Evolutionary conservation across 2,797 vertebrate genomes (phyloP), one percentile per base, ranked within the genome.

Genomic region (Enteromius viviparus): DNA sequence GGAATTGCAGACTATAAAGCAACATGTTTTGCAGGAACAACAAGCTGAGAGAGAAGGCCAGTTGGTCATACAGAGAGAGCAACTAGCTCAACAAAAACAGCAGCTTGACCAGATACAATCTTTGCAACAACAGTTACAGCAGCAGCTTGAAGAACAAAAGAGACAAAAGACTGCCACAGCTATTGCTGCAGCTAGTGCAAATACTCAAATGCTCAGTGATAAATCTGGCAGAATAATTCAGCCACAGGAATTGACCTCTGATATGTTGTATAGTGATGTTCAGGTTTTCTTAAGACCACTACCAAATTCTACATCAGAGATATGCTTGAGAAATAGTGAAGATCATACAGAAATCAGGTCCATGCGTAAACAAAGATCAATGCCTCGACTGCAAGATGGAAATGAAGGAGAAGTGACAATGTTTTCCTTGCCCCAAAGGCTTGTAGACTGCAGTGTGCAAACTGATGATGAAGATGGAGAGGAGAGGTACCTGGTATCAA

Each of bases 41-140:
- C 98, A 99, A 88, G 96, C 96, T 8, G 98, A 99, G 83, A 95
- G 97, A 4, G 98, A 99, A 49, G 97, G 96, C 0, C 98, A 99
- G 90, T 95, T 99, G 40, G 96, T 96, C 0, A 89, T 99, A 89
- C 98, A 99, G 89, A 95, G 97, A 75, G 97, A 99, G 84, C 98
- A 99, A 92, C 93, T 99, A 14, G 97, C 97, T 26, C 98, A 99
- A 91, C 98, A 99, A 92, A 97, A 97, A 86, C 94, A 98, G 34
- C 98, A 99, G 87, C 93, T 99, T 0, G 97, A 99, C 90, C 98
- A 99, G 92, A 99, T 99, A 85, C 98, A 99, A 89, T 98, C 98
- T 83, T 91, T 99, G 75, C 98, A 99, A 89, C 97, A 99, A 11
- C 98, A 99, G 89, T 95, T 99, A 85, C 97, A 99, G 89, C 98